Evolutionary conservation across 2,888 invertebrate genomes (phyloP).

Genomic region (Sarcophaga carnaria): DNA sequence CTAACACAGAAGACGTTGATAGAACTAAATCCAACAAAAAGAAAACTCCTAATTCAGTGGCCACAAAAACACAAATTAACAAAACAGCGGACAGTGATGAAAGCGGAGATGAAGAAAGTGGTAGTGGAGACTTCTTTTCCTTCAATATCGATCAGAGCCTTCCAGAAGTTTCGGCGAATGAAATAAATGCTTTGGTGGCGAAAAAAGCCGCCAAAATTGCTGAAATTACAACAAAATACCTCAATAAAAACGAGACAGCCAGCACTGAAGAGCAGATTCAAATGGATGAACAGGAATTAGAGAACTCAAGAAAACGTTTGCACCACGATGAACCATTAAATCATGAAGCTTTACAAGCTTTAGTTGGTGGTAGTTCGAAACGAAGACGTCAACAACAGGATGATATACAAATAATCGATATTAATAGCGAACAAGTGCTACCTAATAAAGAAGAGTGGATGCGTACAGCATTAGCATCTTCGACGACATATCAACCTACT

Average conservation of each 20-base stretch:
- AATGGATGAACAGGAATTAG: slow-evolving; percentile 62
- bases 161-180: slow-evolving; percentile 82
- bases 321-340: slow-evolving; percentile 72
- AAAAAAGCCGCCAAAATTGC: slow-evolving; percentile 80
- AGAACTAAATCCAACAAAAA: slow-evolving; percentile 56
- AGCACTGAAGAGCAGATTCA: background rate
- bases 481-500: slow-evolving; percentile 83
- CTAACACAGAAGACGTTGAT: slow-evolving; percentile 77
- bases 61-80: background rate
- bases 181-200: slow-evolving; percentile 79
- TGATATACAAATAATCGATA: slow-evolving; percentile 89
- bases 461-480: slow-evolving; percentile 90
- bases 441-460: slow-evolving; percentile 92
- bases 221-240: slow-evolving; percentile 74
- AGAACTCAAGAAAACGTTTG: slow-evolving; percentile 73
- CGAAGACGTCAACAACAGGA: slow-evolving; percentile 80
- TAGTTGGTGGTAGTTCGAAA: slow-evolving; percentile 86
- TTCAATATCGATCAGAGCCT: slow-evolving; percentile 80
- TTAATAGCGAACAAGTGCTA: slow-evolving; percentile 90
- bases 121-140: slow-evolving; percentile 79
- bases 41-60: background rate
- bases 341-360: slow-evolving; percentile 83
- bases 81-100: slow-evolving; percentile 81
- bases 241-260: slow-evolving; percentile 61
- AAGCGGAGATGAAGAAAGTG: slow-evolving; percentile 81